Conservation (phyloP, 2,797 vertebrate genomes). For the Prunella strophiata region DNA sequence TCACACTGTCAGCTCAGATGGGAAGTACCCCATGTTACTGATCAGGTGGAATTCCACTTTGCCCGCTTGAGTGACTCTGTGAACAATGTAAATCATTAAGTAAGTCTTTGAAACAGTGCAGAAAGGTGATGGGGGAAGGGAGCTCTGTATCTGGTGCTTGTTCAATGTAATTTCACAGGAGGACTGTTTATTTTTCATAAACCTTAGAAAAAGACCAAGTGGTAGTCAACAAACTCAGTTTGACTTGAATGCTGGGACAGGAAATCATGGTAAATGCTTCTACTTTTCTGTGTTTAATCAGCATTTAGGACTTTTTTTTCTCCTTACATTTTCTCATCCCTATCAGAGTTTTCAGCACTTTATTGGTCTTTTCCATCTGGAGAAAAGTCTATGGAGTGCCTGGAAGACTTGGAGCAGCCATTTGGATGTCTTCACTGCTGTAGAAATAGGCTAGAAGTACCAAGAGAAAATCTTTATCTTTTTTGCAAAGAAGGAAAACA, state of each 20-base stretch:
- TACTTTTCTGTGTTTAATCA: not conserved
- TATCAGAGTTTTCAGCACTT: not conserved
- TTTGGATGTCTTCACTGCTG: not conserved
- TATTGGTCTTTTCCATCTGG: not conserved
- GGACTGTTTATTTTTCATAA: slow-evolving; percentile 7
- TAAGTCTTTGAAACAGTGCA: slow-evolving; percentile 65
- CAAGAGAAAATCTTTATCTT: not conserved
- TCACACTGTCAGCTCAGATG: slow-evolving; percentile 16
- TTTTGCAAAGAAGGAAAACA: not conserved
- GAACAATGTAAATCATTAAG: slow-evolving; percentile 77
- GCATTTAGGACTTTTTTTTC: not conserved
- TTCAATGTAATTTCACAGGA: slow-evolving; percentile 31
- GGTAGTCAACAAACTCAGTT: not conserved
- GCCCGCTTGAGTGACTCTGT: slow-evolving; percentile 63
- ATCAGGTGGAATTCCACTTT: slow-evolving; percentile 78
- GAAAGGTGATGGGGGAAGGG: slow-evolving; percentile 61
- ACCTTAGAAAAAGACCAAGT: slow-evolving; percentile 41
- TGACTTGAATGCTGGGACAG: not conserved
- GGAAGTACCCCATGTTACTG: slow-evolving; percentile 69
- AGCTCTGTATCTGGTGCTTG: slow-evolving; percentile 28
- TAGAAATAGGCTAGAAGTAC: not conserved
- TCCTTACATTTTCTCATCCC: not conserved
- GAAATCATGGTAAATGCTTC: not conserved
- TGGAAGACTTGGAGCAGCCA: not conserved
- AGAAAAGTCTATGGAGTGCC: not conserved